Percentiles rank a stretch among this genome's conserved stretches.
phyloP scores from a whole-genome alignment of 2,888 invertebrate genomes.

The Agrochola circellaris region DNA sequence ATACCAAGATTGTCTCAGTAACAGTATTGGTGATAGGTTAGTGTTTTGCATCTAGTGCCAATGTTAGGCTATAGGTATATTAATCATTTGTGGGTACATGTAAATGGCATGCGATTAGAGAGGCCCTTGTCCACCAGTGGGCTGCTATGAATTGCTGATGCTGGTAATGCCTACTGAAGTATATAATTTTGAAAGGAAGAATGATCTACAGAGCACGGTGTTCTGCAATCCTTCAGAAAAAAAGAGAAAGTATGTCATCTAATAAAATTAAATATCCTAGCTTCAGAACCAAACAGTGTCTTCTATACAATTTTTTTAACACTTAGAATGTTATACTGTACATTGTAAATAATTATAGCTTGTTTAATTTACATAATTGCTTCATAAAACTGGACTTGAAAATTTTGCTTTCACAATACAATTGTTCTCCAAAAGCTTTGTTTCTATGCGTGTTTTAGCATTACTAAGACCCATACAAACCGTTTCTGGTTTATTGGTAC shows the following conservation, averaged over 20 bases:
- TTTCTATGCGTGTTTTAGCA: background rate
- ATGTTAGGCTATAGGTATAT: background rate
- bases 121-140: background rate
- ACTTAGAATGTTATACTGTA: background rate
- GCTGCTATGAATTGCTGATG: too few species aligned
- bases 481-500: too few species aligned
- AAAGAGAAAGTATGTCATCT: background rate
- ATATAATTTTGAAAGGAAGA: background rate
- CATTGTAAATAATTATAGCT: conserved; percentile 1
- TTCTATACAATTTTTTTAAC: background rate
- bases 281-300: background rate
- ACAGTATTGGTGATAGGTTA: background rate
- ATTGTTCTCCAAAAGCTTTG: background rate
- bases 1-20: conserved; percentile 5
- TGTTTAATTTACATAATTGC: conserved; percentile 29
- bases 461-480: too few species aligned
- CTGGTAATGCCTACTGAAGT: background rate
- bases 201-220: background rate
- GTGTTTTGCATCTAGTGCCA: background rate
- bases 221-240: background rate
- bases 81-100: background rate
- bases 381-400: background rate
- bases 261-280: too few species aligned
- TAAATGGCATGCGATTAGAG: background rate
- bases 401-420: background rate